Conservation (phyloP, 2,113 vertebrate genomes). For the Caretta caretta region DNA sequence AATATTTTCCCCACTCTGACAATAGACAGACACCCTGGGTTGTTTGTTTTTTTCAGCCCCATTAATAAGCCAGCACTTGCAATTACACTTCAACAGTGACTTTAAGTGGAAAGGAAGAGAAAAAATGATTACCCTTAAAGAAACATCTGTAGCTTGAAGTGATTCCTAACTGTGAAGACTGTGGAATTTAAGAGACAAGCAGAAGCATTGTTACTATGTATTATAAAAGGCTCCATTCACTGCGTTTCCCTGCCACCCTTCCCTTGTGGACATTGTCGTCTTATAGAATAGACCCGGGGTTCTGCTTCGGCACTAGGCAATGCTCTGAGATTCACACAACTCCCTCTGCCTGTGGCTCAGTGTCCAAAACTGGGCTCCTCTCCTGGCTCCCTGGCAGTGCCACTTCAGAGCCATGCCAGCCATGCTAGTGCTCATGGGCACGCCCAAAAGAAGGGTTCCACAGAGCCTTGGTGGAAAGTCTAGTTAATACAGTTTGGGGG, state of each 20-base stretch:
- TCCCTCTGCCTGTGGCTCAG: background rate
- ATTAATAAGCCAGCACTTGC: background rate
- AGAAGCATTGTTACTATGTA: background rate
- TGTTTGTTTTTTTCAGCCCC: background rate
- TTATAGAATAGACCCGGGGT: constrained; percentile 12
- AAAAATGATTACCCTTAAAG: constrained; percentile 40
- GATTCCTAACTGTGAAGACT: background rate
- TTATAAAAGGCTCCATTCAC: constrained; percentile 41
- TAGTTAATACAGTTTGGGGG: background rate
- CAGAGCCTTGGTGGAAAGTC: background rate
- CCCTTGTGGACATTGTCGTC: background rate
- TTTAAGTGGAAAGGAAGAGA: background rate
- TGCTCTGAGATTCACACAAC: background rate
- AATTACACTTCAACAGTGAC: background rate
- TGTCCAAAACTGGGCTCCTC: fast-evolving
- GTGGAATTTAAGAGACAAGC: background rate
- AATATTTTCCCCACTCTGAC: background rate
- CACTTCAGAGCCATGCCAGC: background rate
- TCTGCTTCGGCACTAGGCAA: background rate
- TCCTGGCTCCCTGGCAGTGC: background rate
- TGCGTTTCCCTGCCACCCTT: constrained; percentile 30
- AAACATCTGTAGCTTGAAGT: constrained; percentile 42
- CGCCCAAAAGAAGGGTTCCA: background rate
- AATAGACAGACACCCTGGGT: background rate
- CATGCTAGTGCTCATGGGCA: background rate